Percentiles rank a stretch among this genome's conserved stretches.
Conservation (phyloP, 2,113 vertebrate species). For the Hippocampus guttulatus region DNA sequence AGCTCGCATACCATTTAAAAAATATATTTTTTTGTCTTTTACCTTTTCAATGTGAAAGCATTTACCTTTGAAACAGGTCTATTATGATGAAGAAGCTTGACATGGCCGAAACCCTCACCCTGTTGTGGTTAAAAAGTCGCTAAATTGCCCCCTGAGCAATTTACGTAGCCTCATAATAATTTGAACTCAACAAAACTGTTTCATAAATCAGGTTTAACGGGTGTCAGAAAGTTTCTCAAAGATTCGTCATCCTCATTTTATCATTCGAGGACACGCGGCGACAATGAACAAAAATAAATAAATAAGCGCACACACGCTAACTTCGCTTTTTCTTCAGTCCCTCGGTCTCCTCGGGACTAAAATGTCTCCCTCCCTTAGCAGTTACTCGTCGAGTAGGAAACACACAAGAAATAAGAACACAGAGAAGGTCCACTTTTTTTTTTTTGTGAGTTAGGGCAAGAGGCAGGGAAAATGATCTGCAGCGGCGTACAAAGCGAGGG, state of each 20-base stretch:
- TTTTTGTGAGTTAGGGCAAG: constrained; percentile 64
- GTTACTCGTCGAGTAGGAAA: no score
- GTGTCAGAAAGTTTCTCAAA: not conserved
- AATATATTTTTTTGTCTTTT: not conserved
- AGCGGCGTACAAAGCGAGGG: constrained; percentile 56
- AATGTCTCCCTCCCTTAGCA: no score
- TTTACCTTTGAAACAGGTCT: not conserved
- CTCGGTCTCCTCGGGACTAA: no score
- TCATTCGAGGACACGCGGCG: no score
- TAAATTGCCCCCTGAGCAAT: not conserved
- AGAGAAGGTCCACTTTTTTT: constrained; percentile 40
- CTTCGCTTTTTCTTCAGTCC: no score
- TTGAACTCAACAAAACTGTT: not conserved
- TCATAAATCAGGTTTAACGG: not conserved
- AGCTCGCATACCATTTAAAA: not conserved
- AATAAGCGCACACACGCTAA: no score
- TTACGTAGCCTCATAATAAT: not conserved
- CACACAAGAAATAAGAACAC: no score
- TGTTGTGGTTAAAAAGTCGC: not conserved
- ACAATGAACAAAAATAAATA: no score
- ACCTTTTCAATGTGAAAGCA: not conserved
- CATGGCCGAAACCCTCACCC: not conserved
- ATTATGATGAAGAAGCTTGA: not conserved
- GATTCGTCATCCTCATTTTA: no score
- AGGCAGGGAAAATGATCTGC: constrained; percentile 74